Evolutionary conservation across 2,113 vertebrate genomes (phyloP).

Genomic region (Rhinolophus sinicus): DNA sequence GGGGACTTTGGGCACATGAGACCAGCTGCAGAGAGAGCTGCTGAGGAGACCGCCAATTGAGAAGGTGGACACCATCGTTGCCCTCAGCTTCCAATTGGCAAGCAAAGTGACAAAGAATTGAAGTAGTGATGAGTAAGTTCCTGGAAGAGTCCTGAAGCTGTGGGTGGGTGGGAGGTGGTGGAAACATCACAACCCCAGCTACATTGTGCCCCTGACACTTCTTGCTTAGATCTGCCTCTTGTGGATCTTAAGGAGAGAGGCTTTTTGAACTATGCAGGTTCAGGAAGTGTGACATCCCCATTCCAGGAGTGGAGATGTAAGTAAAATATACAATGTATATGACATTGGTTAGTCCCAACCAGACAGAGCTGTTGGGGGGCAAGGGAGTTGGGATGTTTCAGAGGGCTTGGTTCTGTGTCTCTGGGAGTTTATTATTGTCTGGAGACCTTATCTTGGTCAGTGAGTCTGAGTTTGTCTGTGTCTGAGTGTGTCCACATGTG

Average conservation of each 20-base stretch:
- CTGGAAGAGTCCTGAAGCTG: neutral
- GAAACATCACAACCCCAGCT: neutral
- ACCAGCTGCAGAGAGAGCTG: neutral
- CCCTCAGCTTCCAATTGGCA: neutral
- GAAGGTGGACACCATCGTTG: fast-evolving
- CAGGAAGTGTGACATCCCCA: neutral
- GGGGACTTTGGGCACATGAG: neutral
- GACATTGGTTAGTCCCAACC: neutral
- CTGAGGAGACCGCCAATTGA: neutral
- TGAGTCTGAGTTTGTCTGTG: neutral
- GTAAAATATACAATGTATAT: too few species aligned
- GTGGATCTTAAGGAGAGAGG: neutral
- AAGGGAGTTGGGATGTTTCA: neutral
- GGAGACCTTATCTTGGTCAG: neutral
- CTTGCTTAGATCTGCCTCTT: neutral
- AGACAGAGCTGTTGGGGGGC: neutral
- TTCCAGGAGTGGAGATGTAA: neutral
- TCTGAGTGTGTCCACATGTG: neutral
- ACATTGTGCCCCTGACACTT: neutral
- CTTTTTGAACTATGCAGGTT: neutral
- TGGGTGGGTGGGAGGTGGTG: neutral
- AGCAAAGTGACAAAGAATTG: neutral
- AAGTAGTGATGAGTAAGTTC: neutral
- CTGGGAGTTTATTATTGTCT: neutral
- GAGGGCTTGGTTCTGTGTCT: neutral